phyloP scores from a whole-genome alignment of 2,888 invertebrate species.

The Plemyria rubiginata region DNA sequence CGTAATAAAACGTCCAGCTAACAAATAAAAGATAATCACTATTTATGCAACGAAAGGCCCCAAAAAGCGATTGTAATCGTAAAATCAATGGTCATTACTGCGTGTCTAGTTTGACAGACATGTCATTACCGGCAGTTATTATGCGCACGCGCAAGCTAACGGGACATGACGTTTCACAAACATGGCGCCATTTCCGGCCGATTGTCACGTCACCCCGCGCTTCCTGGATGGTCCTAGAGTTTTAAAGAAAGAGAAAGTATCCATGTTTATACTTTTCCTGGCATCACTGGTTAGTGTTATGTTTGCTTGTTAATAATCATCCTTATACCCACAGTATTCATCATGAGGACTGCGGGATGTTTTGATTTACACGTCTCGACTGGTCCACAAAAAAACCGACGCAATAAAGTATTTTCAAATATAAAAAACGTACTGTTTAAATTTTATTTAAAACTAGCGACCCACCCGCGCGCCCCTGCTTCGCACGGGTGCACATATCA shows the following conservation, averaged over 20 bases:
- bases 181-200: slow-evolving; percentile 69
- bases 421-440: too few relatives aligned
- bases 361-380: too few relatives aligned
- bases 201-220: slow-evolving; percentile 49
- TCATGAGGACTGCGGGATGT: too few relatives aligned
- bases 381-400: too few relatives aligned
- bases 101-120: slow-evolving; percentile 37
- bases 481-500: too few relatives aligned
- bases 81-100: slow-evolving; percentile 38
- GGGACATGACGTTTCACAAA: slow-evolving; percentile 68
- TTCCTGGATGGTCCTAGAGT: slow-evolving; percentile 33
- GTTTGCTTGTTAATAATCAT: not conserved
- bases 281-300: not conserved
- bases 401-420: too few relatives aligned
- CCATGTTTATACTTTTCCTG: not conserved
- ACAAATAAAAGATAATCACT: not conserved
- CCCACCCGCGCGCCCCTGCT: too few relatives aligned
- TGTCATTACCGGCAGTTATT: slow-evolving; percentile 49
- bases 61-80: slow-evolving; percentile 31
- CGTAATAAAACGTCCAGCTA: not conserved
- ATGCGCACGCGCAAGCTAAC: slow-evolving; percentile 63
- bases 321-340: too few relatives aligned
- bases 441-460: too few relatives aligned
- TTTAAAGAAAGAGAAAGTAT: slow-evolving; percentile 20
- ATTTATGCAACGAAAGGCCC: slow-evolving; percentile 9